These are phyloP conservation scores for Lasiurus borealis DNA, from an alignment of 2,113 vertebrate species.

Conservation along the genomic window DNA sequence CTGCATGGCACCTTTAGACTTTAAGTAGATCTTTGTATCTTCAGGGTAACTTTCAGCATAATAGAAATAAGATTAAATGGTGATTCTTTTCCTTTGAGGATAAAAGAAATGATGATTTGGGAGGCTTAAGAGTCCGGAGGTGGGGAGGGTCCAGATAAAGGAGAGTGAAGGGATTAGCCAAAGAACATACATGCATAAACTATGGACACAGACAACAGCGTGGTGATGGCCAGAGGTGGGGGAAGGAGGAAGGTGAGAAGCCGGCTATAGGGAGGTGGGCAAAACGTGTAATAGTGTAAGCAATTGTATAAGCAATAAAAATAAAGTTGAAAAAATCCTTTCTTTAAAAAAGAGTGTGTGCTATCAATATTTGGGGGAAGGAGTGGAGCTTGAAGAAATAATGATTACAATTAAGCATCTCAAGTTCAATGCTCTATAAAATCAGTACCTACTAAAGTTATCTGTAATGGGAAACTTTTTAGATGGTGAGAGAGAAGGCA, in stretches of 20 bases:
- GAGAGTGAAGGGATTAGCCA: not conserved
- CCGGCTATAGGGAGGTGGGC: too few species aligned
- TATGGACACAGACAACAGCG: not conserved
- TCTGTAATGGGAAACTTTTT: not conserved
- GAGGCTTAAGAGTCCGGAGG: not conserved
- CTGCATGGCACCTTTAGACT: not conserved
- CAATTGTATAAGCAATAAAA: too few species aligned
- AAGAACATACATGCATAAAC: not conserved
- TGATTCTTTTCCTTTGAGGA: conserved; percentile 28
- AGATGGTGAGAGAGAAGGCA: not conserved
- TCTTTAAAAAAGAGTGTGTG: not conserved
- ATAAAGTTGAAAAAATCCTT: too few species aligned
- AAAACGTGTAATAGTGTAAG: too few species aligned
- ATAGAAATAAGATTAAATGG: conserved; percentile 68
- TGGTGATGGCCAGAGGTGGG: not conserved
- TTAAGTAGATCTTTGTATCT: conserved; percentile 56
- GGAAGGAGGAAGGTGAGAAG: too few species aligned
- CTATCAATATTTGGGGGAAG: not conserved
- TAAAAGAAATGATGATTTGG: not conserved
- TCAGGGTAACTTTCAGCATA: conserved; percentile 13
- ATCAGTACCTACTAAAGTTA: not conserved
- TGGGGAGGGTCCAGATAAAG: not conserved
- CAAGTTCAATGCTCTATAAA: conserved; percentile 15
- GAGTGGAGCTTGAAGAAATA: not conserved
- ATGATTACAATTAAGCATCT: not conserved